Percentiles rank a stretch among this genome's conserved stretches.
phyloP scores from a whole-genome alignment of 1,140 invertebrate genomes.

The Calliopsis andreniformis region DNA sequence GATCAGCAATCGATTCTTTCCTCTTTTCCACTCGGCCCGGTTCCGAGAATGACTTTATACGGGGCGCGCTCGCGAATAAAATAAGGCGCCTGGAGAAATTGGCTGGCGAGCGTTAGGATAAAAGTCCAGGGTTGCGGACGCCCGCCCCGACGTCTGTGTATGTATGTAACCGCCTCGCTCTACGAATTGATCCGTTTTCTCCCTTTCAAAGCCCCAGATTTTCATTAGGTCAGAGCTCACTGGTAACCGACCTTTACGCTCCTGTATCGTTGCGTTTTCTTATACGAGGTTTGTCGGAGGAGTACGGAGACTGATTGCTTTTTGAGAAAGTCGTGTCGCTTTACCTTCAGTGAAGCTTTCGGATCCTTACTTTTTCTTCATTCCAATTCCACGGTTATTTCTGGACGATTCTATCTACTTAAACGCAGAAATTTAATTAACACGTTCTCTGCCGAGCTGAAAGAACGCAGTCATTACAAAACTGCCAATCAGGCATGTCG shows the following conservation, averaged over 20 bases:
- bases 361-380: too few species aligned
- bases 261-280: constrained; percentile 4
- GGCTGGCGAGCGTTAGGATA: constrained; percentile 43
- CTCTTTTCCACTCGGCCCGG: constrained; percentile 54
- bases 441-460: too few species aligned
- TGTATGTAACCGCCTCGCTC: not conserved
- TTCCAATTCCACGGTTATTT: too few species aligned
- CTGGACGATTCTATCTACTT: too few species aligned
- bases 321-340: too few species aligned
- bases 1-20: constrained; percentile 67
- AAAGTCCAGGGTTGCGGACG: constrained; percentile 16
- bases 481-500: too few species aligned
- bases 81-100: constrained; percentile 57
- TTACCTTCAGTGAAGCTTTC: too few species aligned
- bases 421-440: too few species aligned
- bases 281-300: too few species aligned
- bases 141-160: not conserved
- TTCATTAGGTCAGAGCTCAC: not conserved
- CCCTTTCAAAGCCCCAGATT: not conserved
- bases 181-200: constrained; percentile 16
- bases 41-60: constrained; percentile 58
- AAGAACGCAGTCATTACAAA: too few species aligned
- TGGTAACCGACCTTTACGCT: not conserved
- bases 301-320: not conserved
- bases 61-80: constrained; percentile 49